Base-by-base conservation (phyloP, 2,113 vertebrate species). In the Stegostoma tigrinum region DNA sequence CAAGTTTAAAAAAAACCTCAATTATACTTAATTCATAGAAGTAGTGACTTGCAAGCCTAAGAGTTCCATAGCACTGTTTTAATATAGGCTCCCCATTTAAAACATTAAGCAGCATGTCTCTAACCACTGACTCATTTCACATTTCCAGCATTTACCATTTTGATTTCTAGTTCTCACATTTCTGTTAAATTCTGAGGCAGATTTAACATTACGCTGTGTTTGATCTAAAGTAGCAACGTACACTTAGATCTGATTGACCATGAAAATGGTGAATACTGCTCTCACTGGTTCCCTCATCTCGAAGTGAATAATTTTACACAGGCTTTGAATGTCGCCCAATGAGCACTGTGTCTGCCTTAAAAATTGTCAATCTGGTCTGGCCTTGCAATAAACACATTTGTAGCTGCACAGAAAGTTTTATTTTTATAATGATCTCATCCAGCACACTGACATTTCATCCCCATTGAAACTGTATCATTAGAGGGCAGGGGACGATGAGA, bases 341-440 rank as follows among this genome's bases (percentile, higher is more conserved):
- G 21, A 64, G n/a, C 55, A 68, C n/a, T 45, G n/a, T 24, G 23
- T 68, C 66, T 34, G 5, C 14, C 27, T 64, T 34, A n/a, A 64
- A 70, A 38, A 94, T 48, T 5, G 30, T 48, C 67, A 70, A 4
- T 48, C 27, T 17, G 42, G 24, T 17, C 42, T 75, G 42, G 67
- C 94, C 45, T 72, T 95, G 68, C 68, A 48, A 42, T 70, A 48
- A 95, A 42, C 45, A 67, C 42, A 72, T 30, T 19, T 45, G 23
- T 15, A 70, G 94, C 68, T 70, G 67, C 6, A 52, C 27, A 19
- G 42, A 34, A 52, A 30, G 42, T 48, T 17, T 42, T 45, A 4
- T 67, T 95, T 24, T 72, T 95, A 34, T 70, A 14, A 45, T 95
- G 94, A 95, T 95, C 45, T 95, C 94, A 95, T 95, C 68, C 42